A percentile compares a stretch with the other conserved stretches of the same genome.
Evolutionary conservation across 2,797 vertebrate species (phyloP).

Genomic region (Mallotus villosus): DNA sequence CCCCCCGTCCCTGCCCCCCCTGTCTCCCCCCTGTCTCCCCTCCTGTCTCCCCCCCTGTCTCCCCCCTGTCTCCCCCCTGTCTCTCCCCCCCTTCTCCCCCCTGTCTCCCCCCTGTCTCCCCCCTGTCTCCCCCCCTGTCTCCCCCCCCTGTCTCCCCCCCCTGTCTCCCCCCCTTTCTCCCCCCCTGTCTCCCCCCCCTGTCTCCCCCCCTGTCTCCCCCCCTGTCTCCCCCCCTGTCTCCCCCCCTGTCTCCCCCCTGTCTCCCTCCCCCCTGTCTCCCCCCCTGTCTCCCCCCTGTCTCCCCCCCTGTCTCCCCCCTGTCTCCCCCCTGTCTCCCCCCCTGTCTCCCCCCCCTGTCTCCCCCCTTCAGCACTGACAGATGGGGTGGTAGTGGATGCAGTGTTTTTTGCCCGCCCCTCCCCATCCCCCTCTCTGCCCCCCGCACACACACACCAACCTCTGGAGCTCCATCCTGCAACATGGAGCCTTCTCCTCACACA

Average conservation of each 20-base stretch:
- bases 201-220: no score
- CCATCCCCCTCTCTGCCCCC: conserved; percentile 32
- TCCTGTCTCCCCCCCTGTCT: conserved; percentile 32
- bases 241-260: neutral
- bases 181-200: no score
- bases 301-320: conserved; percentile 32
- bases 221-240: no score
- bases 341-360: conserved; percentile 29
- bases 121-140: conserved; percentile 34
- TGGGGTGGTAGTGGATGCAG: conserved; percentile 44
- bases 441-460: conserved; percentile 62
- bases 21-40: conserved; percentile 31
- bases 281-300: conserved; percentile 32
- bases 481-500: conserved; percentile 70
- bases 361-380: conserved; percentile 49
- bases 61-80: conserved; percentile 29
- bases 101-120: conserved; percentile 29
- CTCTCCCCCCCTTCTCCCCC: conserved; percentile 13
- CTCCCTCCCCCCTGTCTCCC: neutral
- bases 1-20: no score
- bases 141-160: no score
- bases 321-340: conserved; percentile 25
- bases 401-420: conserved; percentile 44
- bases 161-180: no score
- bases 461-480: conserved; percentile 73